These are phyloP conservation scores for Apteryx owenii DNA, from an alignment of 2,113 vertebrate species.

Conservation along the genomic window DNA sequence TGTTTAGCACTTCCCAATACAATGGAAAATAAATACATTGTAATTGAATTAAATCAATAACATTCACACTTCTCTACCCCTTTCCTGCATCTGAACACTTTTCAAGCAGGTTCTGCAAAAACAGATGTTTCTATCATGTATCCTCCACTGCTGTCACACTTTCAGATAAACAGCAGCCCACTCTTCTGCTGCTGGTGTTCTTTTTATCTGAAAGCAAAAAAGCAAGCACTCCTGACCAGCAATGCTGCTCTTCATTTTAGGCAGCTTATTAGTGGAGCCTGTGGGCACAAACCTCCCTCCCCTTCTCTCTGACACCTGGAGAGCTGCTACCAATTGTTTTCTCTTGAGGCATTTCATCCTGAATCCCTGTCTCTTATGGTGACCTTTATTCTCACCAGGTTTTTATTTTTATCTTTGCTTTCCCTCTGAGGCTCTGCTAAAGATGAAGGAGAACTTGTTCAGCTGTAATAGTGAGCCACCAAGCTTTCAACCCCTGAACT, in stretches of 20 bases:
- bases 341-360: background rate
- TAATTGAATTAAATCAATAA: background rate
- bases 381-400: background rate
- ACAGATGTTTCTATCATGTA: background rate
- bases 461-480: fast-evolving
- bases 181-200: background rate
- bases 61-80: background rate
- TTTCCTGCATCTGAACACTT: background rate
- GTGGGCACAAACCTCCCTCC: background rate
- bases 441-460: background rate
- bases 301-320: background rate
- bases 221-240: background rate
- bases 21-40: background rate
- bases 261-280: background rate
- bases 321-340: background rate
- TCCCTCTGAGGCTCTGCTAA: background rate
- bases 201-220: background rate
- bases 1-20: background rate
- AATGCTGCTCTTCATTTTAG: background rate
- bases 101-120: background rate
- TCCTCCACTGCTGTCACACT: background rate
- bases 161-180: background rate
- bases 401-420: conserved; percentile 13
- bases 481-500: background rate
- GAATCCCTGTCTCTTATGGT: fast-evolving